Conservation (phyloP, 2,113 vertebrate species). For the Saiga tatarica region DNA sequence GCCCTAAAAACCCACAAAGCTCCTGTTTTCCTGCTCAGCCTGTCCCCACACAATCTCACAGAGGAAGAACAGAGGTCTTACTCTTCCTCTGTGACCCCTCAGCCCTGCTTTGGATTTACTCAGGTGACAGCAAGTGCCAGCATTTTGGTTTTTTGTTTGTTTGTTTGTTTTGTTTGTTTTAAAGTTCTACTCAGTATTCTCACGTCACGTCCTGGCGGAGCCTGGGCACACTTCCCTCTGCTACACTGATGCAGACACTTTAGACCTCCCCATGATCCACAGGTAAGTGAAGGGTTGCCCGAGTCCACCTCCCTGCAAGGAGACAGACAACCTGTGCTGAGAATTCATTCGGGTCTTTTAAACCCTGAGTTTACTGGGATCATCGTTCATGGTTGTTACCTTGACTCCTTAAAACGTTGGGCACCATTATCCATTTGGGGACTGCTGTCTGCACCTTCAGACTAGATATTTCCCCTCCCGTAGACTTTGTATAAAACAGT, state of each 20-base stretch:
- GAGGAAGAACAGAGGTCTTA: background rate
- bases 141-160: background rate
- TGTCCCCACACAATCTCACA: too few species aligned
- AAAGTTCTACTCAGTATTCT: background rate
- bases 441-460: too few species aligned
- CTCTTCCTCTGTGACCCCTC: accelerated
- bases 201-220: background rate
- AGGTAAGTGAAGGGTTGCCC: background rate
- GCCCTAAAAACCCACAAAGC: too few species aligned
- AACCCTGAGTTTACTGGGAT: background rate
- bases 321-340: background rate
- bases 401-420: background rate
- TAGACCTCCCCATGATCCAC: background rate
- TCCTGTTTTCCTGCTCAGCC: too few species aligned
- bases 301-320: background rate
- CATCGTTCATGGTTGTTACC: background rate
- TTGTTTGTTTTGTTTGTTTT: too few species aligned
- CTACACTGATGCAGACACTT: background rate
- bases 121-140: background rate
- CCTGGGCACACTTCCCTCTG: background rate
- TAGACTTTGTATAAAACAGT: too few species aligned
- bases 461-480: too few species aligned
- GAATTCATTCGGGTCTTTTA: background rate
- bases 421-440: background rate
- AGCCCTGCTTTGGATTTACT: background rate